These are phyloP conservation scores for Phalacrocorax aristotelis DNA, from an alignment of 2,113 vertebrate genomes.

Conservation along the genomic window DNA sequence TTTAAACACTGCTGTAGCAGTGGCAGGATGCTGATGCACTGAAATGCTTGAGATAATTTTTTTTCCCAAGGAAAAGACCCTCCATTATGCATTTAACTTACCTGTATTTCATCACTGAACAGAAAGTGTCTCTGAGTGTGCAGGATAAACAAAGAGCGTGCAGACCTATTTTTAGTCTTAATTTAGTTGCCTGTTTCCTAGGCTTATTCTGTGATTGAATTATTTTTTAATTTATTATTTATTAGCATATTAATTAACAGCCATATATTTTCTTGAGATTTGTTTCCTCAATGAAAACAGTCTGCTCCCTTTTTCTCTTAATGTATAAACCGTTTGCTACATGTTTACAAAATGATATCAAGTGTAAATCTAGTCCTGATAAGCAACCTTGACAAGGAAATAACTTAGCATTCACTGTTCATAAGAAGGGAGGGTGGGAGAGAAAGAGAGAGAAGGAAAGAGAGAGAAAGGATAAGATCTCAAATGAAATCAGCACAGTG, in stretches of 20 bases:
- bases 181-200: not conserved
- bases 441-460: constrained; percentile 12
- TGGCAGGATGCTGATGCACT: not conserved
- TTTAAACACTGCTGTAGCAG: not conserved
- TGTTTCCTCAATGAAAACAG: not conserved
- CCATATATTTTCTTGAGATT: not conserved
- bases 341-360: constrained; percentile 56
- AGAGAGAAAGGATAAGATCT: constrained; percentile 46
- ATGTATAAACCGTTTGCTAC: constrained; percentile 48
- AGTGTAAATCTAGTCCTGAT: constrained; percentile 65
- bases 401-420: constrained; percentile 45
- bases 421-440: constrained; percentile 20
- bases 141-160: not conserved
- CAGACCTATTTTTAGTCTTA: constrained; percentile 15
- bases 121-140: not conserved
- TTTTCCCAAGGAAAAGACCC: not conserved
- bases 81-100: not conserved
- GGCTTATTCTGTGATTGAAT: not conserved
- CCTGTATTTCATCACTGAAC: not conserved
- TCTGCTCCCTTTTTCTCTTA: constrained; percentile 37
- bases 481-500: constrained; percentile 39
- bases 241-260: constrained; percentile 38
- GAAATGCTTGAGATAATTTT: not conserved
- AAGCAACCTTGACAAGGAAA: constrained; percentile 60
- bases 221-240: constrained; percentile 22